Conservation (phyloP, 2,113 vertebrate genomes). For the Hassar affinis region DNA sequence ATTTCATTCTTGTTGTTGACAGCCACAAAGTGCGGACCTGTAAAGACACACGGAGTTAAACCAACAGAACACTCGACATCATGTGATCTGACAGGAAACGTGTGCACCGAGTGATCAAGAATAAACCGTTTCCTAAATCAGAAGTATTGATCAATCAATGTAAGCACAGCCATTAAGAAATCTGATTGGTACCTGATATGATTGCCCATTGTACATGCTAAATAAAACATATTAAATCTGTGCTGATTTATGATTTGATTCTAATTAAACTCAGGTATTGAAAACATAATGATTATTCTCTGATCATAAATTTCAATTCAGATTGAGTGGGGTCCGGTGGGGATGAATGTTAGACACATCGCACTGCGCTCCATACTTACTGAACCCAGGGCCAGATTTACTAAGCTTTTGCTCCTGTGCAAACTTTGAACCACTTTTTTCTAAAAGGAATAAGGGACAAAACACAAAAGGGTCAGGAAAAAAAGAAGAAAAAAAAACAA, state of each 20-base stretch:
- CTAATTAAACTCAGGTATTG: not conserved
- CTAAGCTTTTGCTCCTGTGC: constrained; percentile 66
- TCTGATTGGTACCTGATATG: not conserved
- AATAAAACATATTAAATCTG: not conserved
- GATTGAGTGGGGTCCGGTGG: constrained; percentile 12
- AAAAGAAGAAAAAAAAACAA: constrained; percentile 51
- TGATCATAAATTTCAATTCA: not conserved
- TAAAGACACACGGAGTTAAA: not conserved
- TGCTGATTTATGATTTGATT: not conserved
- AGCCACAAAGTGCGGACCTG: constrained; percentile 95
- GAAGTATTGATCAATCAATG: not conserved
- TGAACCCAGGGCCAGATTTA: constrained; percentile 78
- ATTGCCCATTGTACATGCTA: not conserved
- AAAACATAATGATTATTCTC: not conserved
- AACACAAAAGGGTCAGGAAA: constrained; percentile 47
- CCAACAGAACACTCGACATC: not conserved
- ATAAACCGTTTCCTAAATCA: constrained; percentile 2
- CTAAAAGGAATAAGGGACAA: constrained; percentile 67
- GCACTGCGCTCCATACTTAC: constrained; percentile 76
- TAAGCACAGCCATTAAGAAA: not conserved
- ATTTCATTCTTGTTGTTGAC: constrained; percentile 98
- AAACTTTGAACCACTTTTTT: constrained; percentile 76
- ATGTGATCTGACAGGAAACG: constrained; percentile 10
- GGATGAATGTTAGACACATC: constrained; percentile 61
- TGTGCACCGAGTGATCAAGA: not conserved